These are phyloP conservation scores for Chironex yamaguchii DNA, from an alignment of 30 jellyfish, hydroid and myxozoan species.

Conservation along the genomic window DNA sequence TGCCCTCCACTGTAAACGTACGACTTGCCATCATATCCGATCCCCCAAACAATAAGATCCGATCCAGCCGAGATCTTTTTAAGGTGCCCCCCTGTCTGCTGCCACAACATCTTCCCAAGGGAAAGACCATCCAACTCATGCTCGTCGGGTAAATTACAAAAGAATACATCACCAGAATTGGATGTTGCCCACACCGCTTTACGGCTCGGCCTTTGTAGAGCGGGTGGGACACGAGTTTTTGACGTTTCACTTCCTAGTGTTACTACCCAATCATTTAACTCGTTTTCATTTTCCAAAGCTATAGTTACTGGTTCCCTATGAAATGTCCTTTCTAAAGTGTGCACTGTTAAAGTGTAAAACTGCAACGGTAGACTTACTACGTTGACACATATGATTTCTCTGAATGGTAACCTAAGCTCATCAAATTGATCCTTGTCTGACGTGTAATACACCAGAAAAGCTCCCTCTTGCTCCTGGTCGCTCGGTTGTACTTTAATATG, in stretches of 20 bases:
- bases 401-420: conserved; percentile 60
- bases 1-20: conserved; percentile 79
- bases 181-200: conserved; percentile 82
- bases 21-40: conserved; percentile 91
- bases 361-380: conserved; percentile 55
- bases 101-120: conserved; percentile 76
- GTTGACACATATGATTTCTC: conserved; percentile 71
- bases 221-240: conserved; percentile 21
- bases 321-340: conserved; percentile 59
- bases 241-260: conserved; percentile 62
- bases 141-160: conserved; percentile 24
- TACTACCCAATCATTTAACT: conserved; percentile 75
- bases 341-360: conserved; percentile 74
- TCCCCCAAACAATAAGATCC: conserved; percentile 84
- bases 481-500: conserved; percentile 66
- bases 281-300: conserved; percentile 75
- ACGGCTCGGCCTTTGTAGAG: conserved; percentile 5
- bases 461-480: conserved; percentile 48
- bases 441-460: conserved; percentile 45
- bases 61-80: conserved; percentile 79
- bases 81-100: conserved; percentile 83
- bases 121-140: conserved; percentile 30
- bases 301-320: conserved; percentile 63
- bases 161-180: conserved; percentile 81
- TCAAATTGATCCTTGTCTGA: conserved; percentile 53